Evolutionary conservation across 2,797 vertebrate genomes (phyloP), one percentile per base, ranked within the genome.

Genomic region (Sebastes miniatus): DNA sequence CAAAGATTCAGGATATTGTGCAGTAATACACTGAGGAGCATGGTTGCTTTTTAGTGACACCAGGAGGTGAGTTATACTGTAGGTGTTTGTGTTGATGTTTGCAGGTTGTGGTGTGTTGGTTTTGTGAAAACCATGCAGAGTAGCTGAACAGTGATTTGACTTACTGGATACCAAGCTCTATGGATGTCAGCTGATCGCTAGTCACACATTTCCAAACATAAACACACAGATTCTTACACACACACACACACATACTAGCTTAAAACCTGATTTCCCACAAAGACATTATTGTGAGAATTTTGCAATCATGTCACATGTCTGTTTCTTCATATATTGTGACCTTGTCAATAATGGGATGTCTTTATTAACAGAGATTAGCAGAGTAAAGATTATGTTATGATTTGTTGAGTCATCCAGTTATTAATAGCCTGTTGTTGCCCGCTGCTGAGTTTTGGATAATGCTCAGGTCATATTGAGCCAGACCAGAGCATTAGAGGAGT

Each of bases 381-480:
- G 16, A 52, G 43, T 50, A 75, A 78, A 65, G 31, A 70, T 18
- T 47, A 80, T 67, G 66, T 87, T 83, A 22, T 67, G 61, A 80
- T 84, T 83, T 85, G 43, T 88, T 78, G 76, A 89, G 83, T 90
- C 83, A 88, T 79, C 72, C 22, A 29, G 71, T 89, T 92, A 89
- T 90, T 84, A 90, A 90, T 88, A 91, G 89, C 36, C 59, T 52
- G 74, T 83, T 83, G 80, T 87, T 86, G 79, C 69, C 72, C 75
- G 71, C 57, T 87, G 57, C 79, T 87, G 81, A 87, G 81, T 25
- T 90, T 86, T 84, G 80, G 83, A 87, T 87, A 86, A 89, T 85
- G 77, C 80, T 85, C 88, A 54, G 82, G 88, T 92, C 88, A 87
- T 87, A 82, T 83, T 82, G 89, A 92, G 87, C 77, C 90, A 91